Base-by-base conservation (phyloP, 2,888 invertebrate genomes). In the Zaprionus bogoriensis region DNA sequence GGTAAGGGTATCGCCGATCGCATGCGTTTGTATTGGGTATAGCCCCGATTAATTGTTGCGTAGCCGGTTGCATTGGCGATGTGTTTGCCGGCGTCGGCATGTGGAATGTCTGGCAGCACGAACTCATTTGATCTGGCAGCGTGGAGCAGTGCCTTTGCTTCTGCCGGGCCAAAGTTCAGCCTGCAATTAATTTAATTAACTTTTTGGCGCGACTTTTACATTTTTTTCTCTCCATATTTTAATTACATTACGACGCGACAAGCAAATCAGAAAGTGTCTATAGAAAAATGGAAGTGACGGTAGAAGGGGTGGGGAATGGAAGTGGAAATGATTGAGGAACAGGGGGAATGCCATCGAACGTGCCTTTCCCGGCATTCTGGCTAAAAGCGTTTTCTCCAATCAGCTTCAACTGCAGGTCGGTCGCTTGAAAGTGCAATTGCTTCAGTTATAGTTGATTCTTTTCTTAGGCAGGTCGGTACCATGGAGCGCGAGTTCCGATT, bases 181-280 rank as follows among this genome's bases (percentile, higher is more conserved):
- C 38, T 54, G 61, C 59, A 79, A 79, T 82, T 74, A 68, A 77
- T 52, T 65, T 63, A 79, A 80, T 72, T 79, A 77, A 79, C 64
- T 58, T 61, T 36, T 17, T 4, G 32, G 17, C 32, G 32, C 17
- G 32, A 36, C 7, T 17, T 32, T 32, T 14, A 6, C 12, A 14
- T 32, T 6, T 3, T 3, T 32, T 32, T 36, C 17, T 17, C 32
- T 36, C 14, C n/a, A n/a, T n/a, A 17, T 36, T 36, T 36, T 36
- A 61, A 72, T 32, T 39, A 66, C 59, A 48, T 63, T 28, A 52
- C 50, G 25, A 25, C n/a, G 55, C 36, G n/a, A 0, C n/a, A 9
- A 50, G 27, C 42, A 47, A 17, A 22, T 7, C 36, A n/a, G 12
- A 5, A 25, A 27, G 17, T 14, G n/a, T n/a, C n/a, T n/a, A 1